These are phyloP conservation scores for Reinhardtius hippoglossoides DNA, from an alignment of 2,113 vertebrate genomes.

Conservation along the genomic window DNA sequence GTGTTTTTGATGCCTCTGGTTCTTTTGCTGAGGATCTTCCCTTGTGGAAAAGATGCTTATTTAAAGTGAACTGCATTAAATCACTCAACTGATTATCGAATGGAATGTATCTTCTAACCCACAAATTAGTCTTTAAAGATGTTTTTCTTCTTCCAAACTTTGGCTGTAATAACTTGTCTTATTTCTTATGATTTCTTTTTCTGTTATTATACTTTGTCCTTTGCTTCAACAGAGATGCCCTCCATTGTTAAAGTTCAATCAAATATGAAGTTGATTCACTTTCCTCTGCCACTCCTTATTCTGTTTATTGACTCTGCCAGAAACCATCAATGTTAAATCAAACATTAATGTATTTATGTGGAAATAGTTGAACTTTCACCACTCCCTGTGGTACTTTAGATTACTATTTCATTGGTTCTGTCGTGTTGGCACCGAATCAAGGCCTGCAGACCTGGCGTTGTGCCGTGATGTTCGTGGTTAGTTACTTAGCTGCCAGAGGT, in stretches of 20 bases:
- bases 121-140: constrained; percentile 6
- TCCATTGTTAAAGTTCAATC: neutral
- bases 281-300: neutral
- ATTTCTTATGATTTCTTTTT: neutral
- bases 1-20: too few species aligned
- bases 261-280: constrained; percentile 11
- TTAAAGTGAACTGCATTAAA: neutral
- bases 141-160: neutral
- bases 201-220: neutral
- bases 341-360: neutral
- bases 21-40: too few species aligned
- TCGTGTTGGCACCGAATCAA: constrained; percentile 44
- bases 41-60: too few species aligned
- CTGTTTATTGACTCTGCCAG: constrained; percentile 6
- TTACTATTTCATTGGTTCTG: constrained; percentile 40
- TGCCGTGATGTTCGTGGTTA: constrained; percentile 16
- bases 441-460: constrained; percentile 32
- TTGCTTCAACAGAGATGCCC: neutral
- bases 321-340: constrained; percentile 10
- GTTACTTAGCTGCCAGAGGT: constrained; percentile 50
- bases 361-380: constrained; percentile 14
- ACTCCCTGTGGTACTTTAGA: constrained; percentile 12
- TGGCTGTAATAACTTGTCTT: neutral
- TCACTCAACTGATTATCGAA: neutral
- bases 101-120: neutral